Evolutionary conservation across 2,113 vertebrate species (phyloP).

Genomic region (Nicator chloris): DNA sequence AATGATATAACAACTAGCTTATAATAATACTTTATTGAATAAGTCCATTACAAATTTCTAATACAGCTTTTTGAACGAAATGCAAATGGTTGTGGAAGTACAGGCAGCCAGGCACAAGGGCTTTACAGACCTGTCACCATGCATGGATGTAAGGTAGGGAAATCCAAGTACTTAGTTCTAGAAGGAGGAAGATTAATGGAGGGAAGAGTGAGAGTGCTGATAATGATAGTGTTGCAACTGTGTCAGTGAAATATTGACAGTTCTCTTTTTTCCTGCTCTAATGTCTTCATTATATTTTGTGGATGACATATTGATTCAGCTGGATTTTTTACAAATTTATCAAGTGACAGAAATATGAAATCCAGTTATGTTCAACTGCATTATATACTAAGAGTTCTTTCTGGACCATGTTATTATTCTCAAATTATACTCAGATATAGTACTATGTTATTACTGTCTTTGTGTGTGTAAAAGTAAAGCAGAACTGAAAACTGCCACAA

Average conservation of each 20-base stretch:
- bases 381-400: background rate
- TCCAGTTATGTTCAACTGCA: background rate
- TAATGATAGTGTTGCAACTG: background rate
- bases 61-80: background rate
- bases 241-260: background rate
- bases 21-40: background rate
- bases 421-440: background rate
- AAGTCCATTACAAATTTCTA: background rate
- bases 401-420: background rate
- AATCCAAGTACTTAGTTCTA: background rate
- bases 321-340: background rate
- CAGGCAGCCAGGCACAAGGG: background rate
- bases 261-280: background rate
- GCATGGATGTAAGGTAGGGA: background rate
- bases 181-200: background rate
- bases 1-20: background rate
- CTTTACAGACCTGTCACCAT: background rate
- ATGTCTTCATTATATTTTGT: background rate
- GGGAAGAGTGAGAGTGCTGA: background rate
- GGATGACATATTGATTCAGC: background rate
- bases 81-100: background rate
- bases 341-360: background rate
- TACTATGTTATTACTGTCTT: background rate
- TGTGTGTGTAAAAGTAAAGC: background rate
- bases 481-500: background rate